Percentiles rank a stretch among this genome's conserved stretches.
phyloP scores from a whole-genome alignment of 2,113 vertebrate species.

The human (Homo sapiens) region GRCh38 chr9:120190001-120190500 shows the following conservation, averaged over 20 bases:
- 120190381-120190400: neutral
- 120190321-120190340: slow-evolving; percentile 13
- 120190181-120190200: slow-evolving; percentile 63
- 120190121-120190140: neutral
- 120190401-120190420: slow-evolving; percentile 4
- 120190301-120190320: slow-evolving; percentile 34
- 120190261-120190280: slow-evolving; percentile 82
- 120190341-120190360: slow-evolving; percentile 24
- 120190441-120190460: neutral
- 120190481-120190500: slow-evolving; percentile 55
- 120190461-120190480: slow-evolving; percentile 15
- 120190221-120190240: slow-evolving; percentile 82
- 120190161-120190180: neutral
- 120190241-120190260: slow-evolving; percentile 82
- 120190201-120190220: slow-evolving; percentile 81
- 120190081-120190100: neutral
- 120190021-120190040: neutral
- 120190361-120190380: neutral
- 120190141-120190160: neutral
- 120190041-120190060: neutral
- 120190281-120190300: slow-evolving; percentile 79
- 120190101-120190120: neutral
- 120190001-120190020: neutral
- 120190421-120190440: neutral
- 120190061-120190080: neutral